These are phyloP conservation scores for Heliconius himera DNA, from an alignment of 1,140 invertebrate genomes.

Conservation along the genomic window DNA sequence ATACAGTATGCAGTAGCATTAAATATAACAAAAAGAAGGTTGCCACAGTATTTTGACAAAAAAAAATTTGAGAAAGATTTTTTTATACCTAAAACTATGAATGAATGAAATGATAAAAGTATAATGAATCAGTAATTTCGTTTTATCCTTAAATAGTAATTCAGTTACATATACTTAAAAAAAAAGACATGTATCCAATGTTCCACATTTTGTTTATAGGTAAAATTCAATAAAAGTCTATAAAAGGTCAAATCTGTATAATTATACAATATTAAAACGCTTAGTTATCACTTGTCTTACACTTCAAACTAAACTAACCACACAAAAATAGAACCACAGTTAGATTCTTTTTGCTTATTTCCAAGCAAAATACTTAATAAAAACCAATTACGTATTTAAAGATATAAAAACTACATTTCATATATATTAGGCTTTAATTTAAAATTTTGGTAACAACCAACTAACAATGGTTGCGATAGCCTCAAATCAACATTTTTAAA, in stretches of 20 bases:
- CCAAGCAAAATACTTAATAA: background rate
- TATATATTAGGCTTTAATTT: background rate
- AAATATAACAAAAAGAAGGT: too few relatives aligned
- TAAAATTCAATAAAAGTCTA: background rate
- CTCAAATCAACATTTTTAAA: background rate
- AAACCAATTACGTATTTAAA: slow-evolving; percentile 6
- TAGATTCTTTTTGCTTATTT: background rate
- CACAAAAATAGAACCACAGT: slow-evolving; percentile 5
- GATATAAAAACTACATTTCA: background rate
- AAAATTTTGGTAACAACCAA: slow-evolving; percentile 10
- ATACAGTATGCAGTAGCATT: too few relatives aligned
- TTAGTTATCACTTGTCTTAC: slow-evolving; percentile 13
- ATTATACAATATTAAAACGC: slow-evolving; percentile 23
- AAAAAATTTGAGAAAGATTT: too few relatives aligned
- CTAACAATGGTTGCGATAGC: background rate
- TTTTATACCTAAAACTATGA: too few relatives aligned
- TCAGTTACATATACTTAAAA: too few relatives aligned
- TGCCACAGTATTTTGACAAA: too few relatives aligned
- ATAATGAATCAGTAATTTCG: too few relatives aligned
- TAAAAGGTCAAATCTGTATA: slow-evolving; percentile 20
- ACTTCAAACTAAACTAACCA: background rate
- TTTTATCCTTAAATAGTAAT: too few relatives aligned
- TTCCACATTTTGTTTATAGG: too few relatives aligned
- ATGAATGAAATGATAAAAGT: too few relatives aligned
- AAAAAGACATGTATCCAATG: too few relatives aligned